Evolutionary conservation across 2,797 vertebrate genomes (phyloP), one percentile per base, ranked within the genome.

Genomic region (Cyclura pinguis): DNA sequence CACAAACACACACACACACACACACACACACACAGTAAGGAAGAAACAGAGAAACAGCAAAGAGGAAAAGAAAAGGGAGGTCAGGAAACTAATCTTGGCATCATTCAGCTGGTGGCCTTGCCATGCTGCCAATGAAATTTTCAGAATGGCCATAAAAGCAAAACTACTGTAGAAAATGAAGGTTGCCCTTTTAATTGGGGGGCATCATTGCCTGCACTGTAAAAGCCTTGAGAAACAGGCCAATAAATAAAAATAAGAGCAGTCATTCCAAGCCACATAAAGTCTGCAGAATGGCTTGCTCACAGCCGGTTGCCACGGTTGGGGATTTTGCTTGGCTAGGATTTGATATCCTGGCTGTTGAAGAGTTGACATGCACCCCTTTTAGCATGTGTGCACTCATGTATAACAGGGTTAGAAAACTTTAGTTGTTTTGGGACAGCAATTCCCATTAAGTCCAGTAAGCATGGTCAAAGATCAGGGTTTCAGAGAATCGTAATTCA

Each of bases 71-170:
- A 73, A 72, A 92, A 90, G 81, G 29, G 10, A 62, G 88, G 29
- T 0, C 1, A 6, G 10, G 7, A 12, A 4, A 84, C 50, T 2
- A 1, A 0, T 29, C 67, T 88, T 89, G 92, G 10, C 86, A 73
- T 95, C 29, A 18, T 84, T 93, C 81, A 94, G 4, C 93, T 95
- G 90, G 89, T 93, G 52, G 8, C 90, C 80, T 73, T 93, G 84
- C 93, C 95, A 90, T 92, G 95, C 95, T 96, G 88, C 90, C 91
- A 95, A 94, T 96, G 97, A 95, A 96, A 94, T 73, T 92, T 88
- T 74, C 93, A 90, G 93, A 93, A 96, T 95, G 84, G 92, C 47
- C 93, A 95, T 96, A 95, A 97, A 96, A 96, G 67, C 35, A 96
- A 95, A 77, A 22, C 13, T 4, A 73, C 85, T 96, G 90, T 94